Base-by-base conservation (phyloP, 2,888 invertebrate genomes). In the Drosophila pseudotakahashii region DNA sequence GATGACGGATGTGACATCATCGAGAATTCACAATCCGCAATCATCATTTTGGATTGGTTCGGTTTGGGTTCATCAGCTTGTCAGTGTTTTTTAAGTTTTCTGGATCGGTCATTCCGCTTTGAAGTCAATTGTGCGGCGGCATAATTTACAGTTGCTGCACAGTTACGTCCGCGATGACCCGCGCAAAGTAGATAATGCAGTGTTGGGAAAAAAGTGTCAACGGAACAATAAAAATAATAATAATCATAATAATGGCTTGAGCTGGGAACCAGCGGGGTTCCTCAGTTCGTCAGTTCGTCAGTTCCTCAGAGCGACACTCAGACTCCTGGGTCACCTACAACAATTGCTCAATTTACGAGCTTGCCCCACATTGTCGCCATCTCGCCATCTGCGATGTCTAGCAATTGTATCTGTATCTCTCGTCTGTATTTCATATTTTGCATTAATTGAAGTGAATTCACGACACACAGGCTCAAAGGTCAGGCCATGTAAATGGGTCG, bases 391-490 rank as follows among this genome's bases (percentile, higher is more conserved):
- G 37, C 37, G 37, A 39, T n/a, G 45, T 44, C 26, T 47, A 30
- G 45, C 30, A 47, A 47, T 47, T 47, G 45, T 14, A 44, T n/a
- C 23, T 23, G 44, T 16, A 34, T 34, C 13, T 45, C n/a, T 42
- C 14, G 42, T 10, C 16, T 48, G 48, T 19, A 48, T 54, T 76
- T 76, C 73, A 73, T 80, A 77, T 83, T 75, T 75, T 62, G 73
- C 73, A 84, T 87, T 83, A 87, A 83, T 87, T 87, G 84, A 84
- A 83, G 73, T 79, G 81, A 84, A 87, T 84, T 87, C 77, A 75
- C 58, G 78, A 74, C 84, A 79, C 41, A 42, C 19, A 0, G 70
- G 72, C 63, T 34, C 70, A 86, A 83, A 81, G 86, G 83, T 86
- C 81, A 75, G 53, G 10, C 66, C 48, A 68, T 80, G 78, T 62